Evolutionary conservation across 2,888 invertebrate genomes (phyloP).

Genomic region (Cosmopolites sordidus): DNA sequence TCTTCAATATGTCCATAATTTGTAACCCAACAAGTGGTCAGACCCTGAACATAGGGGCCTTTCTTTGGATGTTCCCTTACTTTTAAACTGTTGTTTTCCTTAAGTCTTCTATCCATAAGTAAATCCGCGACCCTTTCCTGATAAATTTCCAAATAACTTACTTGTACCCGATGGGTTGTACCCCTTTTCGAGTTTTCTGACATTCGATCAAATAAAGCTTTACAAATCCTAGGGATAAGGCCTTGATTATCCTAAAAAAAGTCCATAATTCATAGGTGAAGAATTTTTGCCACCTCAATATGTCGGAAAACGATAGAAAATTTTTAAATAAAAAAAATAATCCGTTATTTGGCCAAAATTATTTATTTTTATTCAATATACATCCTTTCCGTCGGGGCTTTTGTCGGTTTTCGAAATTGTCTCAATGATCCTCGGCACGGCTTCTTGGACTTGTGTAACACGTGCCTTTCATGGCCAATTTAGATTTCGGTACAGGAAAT

Average conservation of each 20-base stretch:
- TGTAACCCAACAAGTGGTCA: conserved; percentile 79
- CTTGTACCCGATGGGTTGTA: conserved; percentile 79
- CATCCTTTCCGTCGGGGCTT: too few species aligned
- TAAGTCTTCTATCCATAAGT: conserved; percentile 50
- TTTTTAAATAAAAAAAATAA: too few species aligned
- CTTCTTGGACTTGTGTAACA: too few species aligned
- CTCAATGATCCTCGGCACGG: too few species aligned
- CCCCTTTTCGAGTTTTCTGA: conserved; percentile 76
- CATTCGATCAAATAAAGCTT: conserved; percentile 77
- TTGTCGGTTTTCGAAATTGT: too few species aligned
- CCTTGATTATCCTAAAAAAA: conserved; percentile 67
- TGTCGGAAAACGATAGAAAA: too few species aligned
- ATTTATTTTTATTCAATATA: too few species aligned
- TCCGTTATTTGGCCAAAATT: too few species aligned
- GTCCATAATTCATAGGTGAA: too few species aligned
- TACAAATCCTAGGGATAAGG: conserved; percentile 80
- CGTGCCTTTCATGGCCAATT: too few species aligned
- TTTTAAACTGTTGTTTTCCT: conserved; percentile 50
- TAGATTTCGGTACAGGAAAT: too few species aligned
- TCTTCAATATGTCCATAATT: conserved; percentile 85
- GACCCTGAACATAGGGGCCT: conserved; percentile 80
- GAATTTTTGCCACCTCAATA: too few species aligned
- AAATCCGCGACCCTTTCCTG: conserved; percentile 69
- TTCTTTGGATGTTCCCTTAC: conserved; percentile 72
- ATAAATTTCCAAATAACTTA: conserved; percentile 63